These are phyloP conservation scores for Escarpia spicata DNA, from an alignment of 2,888 invertebrate species.

Conservation along the genomic window DNA sequence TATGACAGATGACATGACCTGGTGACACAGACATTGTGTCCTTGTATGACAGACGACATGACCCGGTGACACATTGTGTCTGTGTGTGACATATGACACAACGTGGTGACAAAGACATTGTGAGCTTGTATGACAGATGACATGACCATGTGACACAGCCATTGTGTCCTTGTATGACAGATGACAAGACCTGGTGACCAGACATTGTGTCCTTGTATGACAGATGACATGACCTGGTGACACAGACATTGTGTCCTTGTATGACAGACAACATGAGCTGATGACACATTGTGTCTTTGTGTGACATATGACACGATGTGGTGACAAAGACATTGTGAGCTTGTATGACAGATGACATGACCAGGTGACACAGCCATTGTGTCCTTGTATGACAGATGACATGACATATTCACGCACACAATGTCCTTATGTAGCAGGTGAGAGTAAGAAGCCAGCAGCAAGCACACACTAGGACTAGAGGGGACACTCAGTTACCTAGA, in stretches of 20 bases:
- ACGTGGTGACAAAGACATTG: neutral
- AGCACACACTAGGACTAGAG: neutral
- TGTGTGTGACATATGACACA: neutral
- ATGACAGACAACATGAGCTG: too few species aligned
- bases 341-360: too few species aligned
- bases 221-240: neutral
- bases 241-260: too few species aligned
- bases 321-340: too few species aligned
- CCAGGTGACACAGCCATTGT: neutral
- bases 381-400: neutral
- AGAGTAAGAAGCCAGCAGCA: neutral
- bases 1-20: too few species aligned
- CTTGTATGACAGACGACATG: neutral
- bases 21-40: neutral
- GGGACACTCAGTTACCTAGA: neutral
- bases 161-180: neutral
- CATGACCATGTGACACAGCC: too few species aligned
- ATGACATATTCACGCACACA: neutral
- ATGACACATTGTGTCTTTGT: too few species aligned
- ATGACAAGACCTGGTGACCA: neutral
- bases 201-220: neutral
- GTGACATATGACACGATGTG: too few species aligned
- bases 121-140: too few species aligned
- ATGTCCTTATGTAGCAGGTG: neutral
- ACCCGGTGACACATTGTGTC: too few species aligned